A percentile compares a stretch with the other conserved stretches of the same genome.
Evolutionary conservation across 2,113 vertebrate species (phyloP).

Genomic region (Candoia aspera): DNA sequence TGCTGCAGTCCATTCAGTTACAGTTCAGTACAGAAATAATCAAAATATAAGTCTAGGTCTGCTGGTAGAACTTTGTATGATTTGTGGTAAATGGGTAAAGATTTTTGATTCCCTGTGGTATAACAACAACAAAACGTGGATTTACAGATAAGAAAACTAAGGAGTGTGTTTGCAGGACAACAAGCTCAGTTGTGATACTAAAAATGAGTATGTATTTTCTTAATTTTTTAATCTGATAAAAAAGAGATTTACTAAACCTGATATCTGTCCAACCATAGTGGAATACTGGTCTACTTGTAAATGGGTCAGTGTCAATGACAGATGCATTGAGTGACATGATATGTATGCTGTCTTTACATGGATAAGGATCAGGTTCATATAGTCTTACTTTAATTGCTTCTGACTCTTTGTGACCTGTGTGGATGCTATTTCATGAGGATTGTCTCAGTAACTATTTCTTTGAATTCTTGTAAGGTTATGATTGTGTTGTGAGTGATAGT

Average conservation of each 20-base stretch:
- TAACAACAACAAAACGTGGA: not conserved
- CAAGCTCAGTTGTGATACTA: not conserved
- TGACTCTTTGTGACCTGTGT: too few species aligned
- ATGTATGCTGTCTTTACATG: not conserved
- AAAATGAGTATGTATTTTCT: not conserved
- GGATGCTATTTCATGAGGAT: not conserved
- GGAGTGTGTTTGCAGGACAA: not conserved
- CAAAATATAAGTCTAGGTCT: not conserved
- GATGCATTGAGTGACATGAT: not conserved
- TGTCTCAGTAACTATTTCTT: not conserved
- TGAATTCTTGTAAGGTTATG: not conserved
- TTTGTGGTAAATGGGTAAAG: not conserved
- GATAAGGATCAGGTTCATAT: not conserved
- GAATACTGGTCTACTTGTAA: not conserved
- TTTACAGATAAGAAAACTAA: not conserved
- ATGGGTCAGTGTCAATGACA: not conserved
- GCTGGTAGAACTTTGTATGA: not conserved
- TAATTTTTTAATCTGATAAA: not conserved
- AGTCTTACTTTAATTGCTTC: too few species aligned
- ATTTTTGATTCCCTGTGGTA: not conserved
- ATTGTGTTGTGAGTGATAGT: not conserved
- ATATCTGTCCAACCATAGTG: not conserved
- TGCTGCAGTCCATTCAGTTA: not conserved
- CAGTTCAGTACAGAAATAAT: not conserved
- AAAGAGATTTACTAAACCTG: not conserved